A percentile compares a stretch with the other conserved stretches of the same genome.
Evolutionary conservation across 2,797 vertebrate species (phyloP).

Genomic region (Corythornis leucogaster): DNA sequence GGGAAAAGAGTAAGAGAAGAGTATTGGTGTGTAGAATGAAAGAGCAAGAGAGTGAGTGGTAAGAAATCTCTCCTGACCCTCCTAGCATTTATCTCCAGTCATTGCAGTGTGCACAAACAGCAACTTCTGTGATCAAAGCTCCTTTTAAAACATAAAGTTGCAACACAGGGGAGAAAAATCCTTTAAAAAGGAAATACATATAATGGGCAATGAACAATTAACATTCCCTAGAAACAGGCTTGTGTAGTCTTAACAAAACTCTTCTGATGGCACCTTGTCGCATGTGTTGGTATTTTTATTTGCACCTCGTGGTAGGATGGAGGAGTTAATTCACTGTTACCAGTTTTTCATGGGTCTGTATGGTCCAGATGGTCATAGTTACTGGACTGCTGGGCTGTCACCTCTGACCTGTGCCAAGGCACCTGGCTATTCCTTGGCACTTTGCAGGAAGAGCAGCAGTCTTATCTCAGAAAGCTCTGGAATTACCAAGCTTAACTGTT

Average conservation of each 20-base stretch:
- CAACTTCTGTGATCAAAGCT: not conserved
- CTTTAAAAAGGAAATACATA: not conserved
- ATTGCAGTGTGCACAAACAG: not conserved
- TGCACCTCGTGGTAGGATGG: not conserved
- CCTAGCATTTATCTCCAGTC: not conserved
- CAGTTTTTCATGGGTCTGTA: not conserved
- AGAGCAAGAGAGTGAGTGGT: not conserved
- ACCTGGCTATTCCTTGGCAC: not conserved
- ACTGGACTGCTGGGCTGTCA: not conserved
- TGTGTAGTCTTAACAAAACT: not conserved
- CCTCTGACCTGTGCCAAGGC: not conserved
- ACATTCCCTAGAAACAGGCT: not conserved
- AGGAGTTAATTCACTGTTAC: not conserved
- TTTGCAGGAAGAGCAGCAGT: not conserved
- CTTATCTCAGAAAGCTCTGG: not conserved
- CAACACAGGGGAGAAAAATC: rapidly evolving
- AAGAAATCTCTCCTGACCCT: not conserved
- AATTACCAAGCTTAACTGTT: not conserved
- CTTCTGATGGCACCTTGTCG: not conserved
- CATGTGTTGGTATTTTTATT: not conserved
- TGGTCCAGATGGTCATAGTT: not conserved
- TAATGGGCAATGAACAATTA: not conserved
- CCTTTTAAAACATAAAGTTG: not conserved
- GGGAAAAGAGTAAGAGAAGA: not conserved
- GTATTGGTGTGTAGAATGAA: not conserved